Conservation (phyloP, 2,113 vertebrate species). For the Alligator mississippiensis region DNA sequence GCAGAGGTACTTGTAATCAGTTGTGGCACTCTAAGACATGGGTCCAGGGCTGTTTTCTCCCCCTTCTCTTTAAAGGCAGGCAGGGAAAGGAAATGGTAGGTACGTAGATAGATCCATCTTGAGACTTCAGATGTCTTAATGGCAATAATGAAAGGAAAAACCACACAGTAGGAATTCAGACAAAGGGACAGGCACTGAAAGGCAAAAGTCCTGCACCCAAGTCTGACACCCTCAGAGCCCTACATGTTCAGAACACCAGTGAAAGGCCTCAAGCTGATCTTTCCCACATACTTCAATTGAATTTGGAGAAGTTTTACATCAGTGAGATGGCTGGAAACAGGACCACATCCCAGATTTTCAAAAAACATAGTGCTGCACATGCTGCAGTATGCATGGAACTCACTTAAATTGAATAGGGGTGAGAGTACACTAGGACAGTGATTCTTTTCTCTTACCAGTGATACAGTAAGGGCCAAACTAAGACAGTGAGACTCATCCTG, state of each 20-base stretch:
- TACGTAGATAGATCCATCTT: not conserved
- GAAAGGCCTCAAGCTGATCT: not conserved
- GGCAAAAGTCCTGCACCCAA: not conserved
- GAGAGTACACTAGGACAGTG: too few species aligned
- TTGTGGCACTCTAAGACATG: not conserved
- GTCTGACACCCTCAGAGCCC: not conserved
- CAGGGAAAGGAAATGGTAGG: fast-evolving
- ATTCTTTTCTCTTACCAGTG: too few species aligned
- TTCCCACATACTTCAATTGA: not conserved
- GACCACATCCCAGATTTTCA: too few species aligned
- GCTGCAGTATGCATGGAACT: too few species aligned
- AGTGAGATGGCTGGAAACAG: not conserved
- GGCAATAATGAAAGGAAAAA: fast-evolving
- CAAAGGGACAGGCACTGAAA: not conserved
- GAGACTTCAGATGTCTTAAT: not conserved
- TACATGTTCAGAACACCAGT: not conserved
- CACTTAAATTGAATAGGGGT: too few species aligned
- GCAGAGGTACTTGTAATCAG: not conserved
- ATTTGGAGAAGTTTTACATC: not conserved
- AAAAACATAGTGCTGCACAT: too few species aligned
- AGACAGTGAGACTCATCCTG: too few species aligned
- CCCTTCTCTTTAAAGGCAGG: fast-evolving
- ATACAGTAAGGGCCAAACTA: too few species aligned
- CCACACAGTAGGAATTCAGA: not conserved
- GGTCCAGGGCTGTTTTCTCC: not conserved